Evolutionary conservation across 2,888 invertebrate genomes (phyloP), one percentile per base, ranked within the genome.

Genomic region (Trachelus stipa): DNA sequence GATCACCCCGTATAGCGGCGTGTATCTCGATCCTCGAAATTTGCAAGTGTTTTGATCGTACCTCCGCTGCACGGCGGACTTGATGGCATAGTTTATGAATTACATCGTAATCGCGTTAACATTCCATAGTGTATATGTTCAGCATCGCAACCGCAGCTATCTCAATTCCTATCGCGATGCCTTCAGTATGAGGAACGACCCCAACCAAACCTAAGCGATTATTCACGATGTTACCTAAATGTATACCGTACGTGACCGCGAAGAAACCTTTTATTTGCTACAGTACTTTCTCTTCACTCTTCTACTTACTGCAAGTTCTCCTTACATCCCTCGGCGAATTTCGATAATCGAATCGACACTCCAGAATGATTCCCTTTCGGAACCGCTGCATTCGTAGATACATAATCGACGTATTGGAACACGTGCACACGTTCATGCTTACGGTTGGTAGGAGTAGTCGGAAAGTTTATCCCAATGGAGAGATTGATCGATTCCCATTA

Each of bases 51-150:
- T 82, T 79, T 79, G 71, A 71, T 71, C 30, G 6, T 34, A 71
- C 34, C 34, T 71, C 30, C n/a, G 71, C 34, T 80, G 76, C 81
- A 76, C 79, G 81, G 74, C 78, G 77, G 79, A 82, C 84, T 82
- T 79, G 77, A 82, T 81, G 81, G 80, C 85, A 85, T 85, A 84
- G 83, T 86, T 87, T 85, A 83, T 85, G 85, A 85, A 85, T 87
- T 84, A 82, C 83, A 77, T 83, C 82, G 86, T 85, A 86, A 86
- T 86, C 84, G 84, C 81, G 85, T 87, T 84, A 87, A 84, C 85
- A 83, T 84, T 86, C 81, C 82, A 73, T 69, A 76, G 73, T 73
- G 73, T 74, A 75, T 77, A 76, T 73, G 68, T 73, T 74, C 75
- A 33, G 73, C 23, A 34, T 73, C 56, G 69, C 77, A 80, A 78